Conservation (phyloP, 2,888 invertebrate species). For the Philaethria dido region DNA sequence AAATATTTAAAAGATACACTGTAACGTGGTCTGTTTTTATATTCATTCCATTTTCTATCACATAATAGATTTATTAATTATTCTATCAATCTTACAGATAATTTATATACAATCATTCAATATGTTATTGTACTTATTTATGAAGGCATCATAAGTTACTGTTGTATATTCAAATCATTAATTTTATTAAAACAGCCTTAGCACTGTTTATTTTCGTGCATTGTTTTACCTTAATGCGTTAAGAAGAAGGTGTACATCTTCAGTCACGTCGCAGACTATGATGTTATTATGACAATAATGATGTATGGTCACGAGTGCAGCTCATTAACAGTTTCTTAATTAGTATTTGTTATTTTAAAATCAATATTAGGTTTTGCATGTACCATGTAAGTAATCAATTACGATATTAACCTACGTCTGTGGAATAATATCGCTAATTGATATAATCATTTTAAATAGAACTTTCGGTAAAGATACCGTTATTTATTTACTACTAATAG, state of each 20-base stretch:
- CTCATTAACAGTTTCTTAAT: slow-evolving; percentile 37
- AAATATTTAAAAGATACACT: no score
- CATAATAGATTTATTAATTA: neutral
- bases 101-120: neutral
- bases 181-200: slow-evolving; percentile 31
- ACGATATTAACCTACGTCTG: neutral
- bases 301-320: slow-evolving; percentile 36
- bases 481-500: no score
- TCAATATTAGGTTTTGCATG: slow-evolving; percentile 22
- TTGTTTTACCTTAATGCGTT: slow-evolving; percentile 33
- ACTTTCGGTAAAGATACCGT: no score
- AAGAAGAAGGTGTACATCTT: slow-evolving; percentile 41
- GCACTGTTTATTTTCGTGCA: slow-evolving; percentile 36
- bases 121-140: neutral
- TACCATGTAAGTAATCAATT: neutral
- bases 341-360: slow-evolving; percentile 29
- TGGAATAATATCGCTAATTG: neutral
- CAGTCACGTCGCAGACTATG: slow-evolving; percentile 28
- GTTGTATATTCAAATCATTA: slow-evolving; percentile 7
- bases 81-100: neutral
- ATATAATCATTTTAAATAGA: no score
- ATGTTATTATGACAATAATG: slow-evolving; percentile 36
- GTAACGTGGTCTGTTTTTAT: no score
- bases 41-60: neutral
- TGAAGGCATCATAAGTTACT: neutral